These are phyloP conservation scores for Lacerta agilis DNA, from an alignment of 2,797 vertebrate species.

Conservation along the genomic window DNA sequence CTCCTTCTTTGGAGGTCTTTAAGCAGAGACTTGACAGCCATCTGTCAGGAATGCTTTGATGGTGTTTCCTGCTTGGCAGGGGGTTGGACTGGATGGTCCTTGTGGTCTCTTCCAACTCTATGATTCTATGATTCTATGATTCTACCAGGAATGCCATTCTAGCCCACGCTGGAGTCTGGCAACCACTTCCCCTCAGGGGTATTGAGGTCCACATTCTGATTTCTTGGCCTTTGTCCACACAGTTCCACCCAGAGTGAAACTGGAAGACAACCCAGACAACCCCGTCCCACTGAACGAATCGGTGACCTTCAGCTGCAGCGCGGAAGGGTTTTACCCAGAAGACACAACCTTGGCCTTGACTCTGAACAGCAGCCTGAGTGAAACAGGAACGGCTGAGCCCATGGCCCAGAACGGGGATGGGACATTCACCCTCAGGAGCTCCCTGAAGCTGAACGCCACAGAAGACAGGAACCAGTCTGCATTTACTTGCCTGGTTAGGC, in stretches of 20 bases:
- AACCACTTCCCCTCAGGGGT: no score
- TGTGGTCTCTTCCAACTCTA: no score
- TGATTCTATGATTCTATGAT: no score
- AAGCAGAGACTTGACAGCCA: no score
- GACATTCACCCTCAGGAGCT: slow-evolving; percentile 26
- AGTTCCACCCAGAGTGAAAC: slow-evolving; percentile 15
- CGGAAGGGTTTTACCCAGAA: slow-evolving; percentile 37
- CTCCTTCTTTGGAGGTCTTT: no score
- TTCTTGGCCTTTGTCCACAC: slow-evolving; percentile 30
- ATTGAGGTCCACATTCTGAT: neutral
- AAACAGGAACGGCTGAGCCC: rapidly evolving
- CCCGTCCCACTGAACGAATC: neutral
- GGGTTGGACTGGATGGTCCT: no score
- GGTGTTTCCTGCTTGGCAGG: no score
- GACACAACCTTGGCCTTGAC: neutral
- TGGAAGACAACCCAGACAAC: rapidly evolving
- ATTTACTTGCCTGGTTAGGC: slow-evolving; percentile 66
- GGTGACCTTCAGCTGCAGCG: slow-evolving; percentile 2
- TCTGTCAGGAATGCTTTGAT: no score
- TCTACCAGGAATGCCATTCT: neutral
- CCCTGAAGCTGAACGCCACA: neutral
- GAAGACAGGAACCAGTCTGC: slow-evolving; percentile 41
- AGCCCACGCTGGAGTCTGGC: neutral
- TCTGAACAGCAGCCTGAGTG: neutral
- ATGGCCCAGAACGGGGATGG: rapidly evolving